These are phyloP conservation scores for Lagorchestes hirsutus DNA, from an alignment of 2,797 vertebrate species.

Conservation along the genomic window DNA sequence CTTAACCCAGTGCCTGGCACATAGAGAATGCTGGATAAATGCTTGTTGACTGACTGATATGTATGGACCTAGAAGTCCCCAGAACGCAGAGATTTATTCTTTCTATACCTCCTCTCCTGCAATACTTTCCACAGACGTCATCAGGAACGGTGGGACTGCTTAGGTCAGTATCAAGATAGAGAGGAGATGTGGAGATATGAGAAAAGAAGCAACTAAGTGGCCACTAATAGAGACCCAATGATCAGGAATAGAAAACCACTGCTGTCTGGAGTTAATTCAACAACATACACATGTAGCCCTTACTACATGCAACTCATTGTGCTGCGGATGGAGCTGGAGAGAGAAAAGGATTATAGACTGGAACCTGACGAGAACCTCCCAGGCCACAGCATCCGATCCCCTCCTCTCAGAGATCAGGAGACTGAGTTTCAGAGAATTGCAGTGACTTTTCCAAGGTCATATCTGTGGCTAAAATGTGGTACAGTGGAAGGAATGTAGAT, in stretches of 20 bases:
- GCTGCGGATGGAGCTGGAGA: neutral
- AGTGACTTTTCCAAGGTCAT: neutral
- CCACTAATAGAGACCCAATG: neutral
- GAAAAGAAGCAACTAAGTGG: neutral
- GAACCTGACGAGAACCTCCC: neutral
- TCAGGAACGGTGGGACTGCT: neutral
- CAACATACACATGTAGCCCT: neutral
- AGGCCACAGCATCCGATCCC: neutral
- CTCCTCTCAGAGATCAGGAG: neutral
- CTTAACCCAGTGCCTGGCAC: neutral
- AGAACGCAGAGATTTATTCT: neutral
- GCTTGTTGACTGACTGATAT: conserved; percentile 46
- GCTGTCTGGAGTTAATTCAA: neutral
- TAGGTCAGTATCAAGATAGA: neutral
- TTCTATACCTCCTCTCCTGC: neutral
- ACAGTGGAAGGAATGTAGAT: neutral
- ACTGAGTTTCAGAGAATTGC: neutral
- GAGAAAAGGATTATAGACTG: neutral
- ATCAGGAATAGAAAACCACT: neutral
- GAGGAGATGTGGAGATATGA: neutral
- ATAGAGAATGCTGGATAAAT: conserved; percentile 6
- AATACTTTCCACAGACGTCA: neutral
- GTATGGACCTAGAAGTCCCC: neutral
- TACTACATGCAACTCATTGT: neutral
- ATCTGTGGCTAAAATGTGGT: neutral